phyloP scores from a whole-genome alignment of 2,113 vertebrate genomes.

The Pimephales promelas region DNA sequence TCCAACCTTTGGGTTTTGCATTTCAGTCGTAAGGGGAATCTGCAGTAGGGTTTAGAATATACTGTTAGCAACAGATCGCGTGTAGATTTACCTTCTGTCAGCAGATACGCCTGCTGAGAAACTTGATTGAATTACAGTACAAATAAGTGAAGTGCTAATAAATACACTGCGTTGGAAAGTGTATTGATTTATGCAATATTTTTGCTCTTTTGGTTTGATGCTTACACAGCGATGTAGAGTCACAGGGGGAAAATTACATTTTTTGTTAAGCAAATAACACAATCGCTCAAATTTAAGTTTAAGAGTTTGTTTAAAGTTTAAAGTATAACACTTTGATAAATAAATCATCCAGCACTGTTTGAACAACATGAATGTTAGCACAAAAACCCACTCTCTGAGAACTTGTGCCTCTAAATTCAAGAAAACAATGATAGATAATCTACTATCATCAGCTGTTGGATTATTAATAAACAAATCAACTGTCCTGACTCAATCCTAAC shows the following conservation, averaged over 20 bases:
- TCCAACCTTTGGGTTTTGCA: background rate
- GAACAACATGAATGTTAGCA: background rate
- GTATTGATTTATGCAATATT: background rate
- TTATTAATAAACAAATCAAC: background rate
- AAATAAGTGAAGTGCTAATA: constrained; percentile 11
- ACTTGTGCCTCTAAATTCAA: background rate
- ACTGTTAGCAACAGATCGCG: background rate
- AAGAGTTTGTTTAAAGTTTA: background rate
- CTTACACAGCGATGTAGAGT: background rate
- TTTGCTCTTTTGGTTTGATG: constrained; percentile 9
- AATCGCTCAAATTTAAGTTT: background rate
- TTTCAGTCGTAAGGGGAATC: background rate
- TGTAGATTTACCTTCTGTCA: constrained; percentile 5
- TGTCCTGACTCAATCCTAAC: background rate
- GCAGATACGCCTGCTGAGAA: constrained; percentile 5
- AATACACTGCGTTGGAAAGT: background rate
- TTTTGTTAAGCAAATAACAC: background rate
- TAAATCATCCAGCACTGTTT: background rate
- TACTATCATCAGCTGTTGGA: background rate
- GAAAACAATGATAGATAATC: background rate
- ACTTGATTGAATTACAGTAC: constrained; percentile 6
- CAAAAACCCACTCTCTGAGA: background rate
- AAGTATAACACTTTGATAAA: background rate
- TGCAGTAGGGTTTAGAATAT: background rate
- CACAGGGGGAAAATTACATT: background rate